Evolutionary conservation across 2,113 vertebrate genomes (phyloP), one percentile per base, ranked within the genome.

Genomic region (Thunnus maccoyii): DNA sequence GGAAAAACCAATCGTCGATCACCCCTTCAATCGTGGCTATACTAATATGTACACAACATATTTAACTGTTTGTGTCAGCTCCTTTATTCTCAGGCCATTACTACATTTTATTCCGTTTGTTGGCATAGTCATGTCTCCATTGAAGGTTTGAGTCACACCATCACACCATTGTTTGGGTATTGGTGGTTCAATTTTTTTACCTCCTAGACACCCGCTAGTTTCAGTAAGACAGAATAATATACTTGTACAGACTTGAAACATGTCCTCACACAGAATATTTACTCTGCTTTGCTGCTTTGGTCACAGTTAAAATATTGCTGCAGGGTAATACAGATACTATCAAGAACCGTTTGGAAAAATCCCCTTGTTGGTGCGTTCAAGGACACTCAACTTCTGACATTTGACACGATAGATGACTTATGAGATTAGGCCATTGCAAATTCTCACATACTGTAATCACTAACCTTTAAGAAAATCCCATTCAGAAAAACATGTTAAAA

Each of bases 171-270:
- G 11, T 20, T 20, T 0, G 32, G 36, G 11, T 22, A 20, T 25
- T 20, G 12, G 20, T 65, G 51, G 30, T 7, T 8, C 7, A 30
- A 30, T 30, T 30, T 30, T 8, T 41, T 41, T 12, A 36, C 22
- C 56, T 83, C 41, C 16, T 16, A 55, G 22, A 70, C 14, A 51
- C 61, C 5, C 3, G 17, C 44, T 68, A 17, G 47, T 72, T 83
- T 75, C 58, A 54, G 1, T 11, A 14, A 8, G 36, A 71, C 16
- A 47, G 47, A 3, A 75, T 69, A 83, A 75, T 7, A 1, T 14
- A 57, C 69, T 54, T 72, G 80, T 46, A 30, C 14, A 50, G 58
- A 67, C 76, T 36, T 70, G 64, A 74, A 62, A n/a, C 4, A 1
- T 54, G 32, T 51, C 30, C 60, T 75, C 58, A 25, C 48, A 65